Conservation (phyloP, 1,140 invertebrate species). For the Muscidifurax raptorellus region DNA sequence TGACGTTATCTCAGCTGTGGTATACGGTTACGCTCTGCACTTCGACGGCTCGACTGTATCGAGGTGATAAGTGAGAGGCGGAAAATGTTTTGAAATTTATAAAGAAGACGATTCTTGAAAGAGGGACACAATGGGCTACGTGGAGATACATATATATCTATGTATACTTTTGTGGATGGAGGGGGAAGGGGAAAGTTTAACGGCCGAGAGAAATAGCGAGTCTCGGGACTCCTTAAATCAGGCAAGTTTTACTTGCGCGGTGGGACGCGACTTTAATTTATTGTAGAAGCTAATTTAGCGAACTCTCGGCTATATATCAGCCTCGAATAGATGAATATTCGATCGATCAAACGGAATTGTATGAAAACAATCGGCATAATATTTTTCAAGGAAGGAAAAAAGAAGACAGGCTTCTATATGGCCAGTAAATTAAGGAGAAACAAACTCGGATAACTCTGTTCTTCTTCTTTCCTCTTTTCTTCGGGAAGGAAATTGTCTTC, state of each 20-base stretch:
- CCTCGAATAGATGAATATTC: not conserved
- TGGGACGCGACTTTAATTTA: conserved; percentile 69
- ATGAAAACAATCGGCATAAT: too few species aligned
- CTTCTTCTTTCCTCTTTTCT: not conserved
- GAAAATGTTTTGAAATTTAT: not conserved
- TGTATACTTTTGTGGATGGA: not conserved
- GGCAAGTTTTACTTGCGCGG: conserved; percentile 57
- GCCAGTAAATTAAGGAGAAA: conserved; percentile 43
- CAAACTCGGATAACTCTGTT: conserved; percentile 32
- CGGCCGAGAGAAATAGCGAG: conserved; percentile 20
- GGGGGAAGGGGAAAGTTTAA: too few species aligned
- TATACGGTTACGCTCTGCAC: not conserved
- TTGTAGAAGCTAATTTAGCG: conserved; percentile 72
- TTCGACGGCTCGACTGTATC: not conserved
- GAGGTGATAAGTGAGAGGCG: not conserved
- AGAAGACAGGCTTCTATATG: conserved; percentile 13
- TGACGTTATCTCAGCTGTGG: conserved; percentile 18
- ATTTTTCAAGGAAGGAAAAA: not conserved
- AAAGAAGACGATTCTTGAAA: not conserved
- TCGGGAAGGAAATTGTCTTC: conserved; percentile 31
- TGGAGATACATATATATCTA: too few species aligned
- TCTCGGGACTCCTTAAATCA: conserved; percentile 51
- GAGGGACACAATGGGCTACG: too few species aligned
- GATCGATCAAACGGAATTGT: conserved; percentile 32
- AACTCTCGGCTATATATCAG: conserved; percentile 65